Conservation (phyloP, 2,888 invertebrate species). For the Copidosoma aretas region DNA sequence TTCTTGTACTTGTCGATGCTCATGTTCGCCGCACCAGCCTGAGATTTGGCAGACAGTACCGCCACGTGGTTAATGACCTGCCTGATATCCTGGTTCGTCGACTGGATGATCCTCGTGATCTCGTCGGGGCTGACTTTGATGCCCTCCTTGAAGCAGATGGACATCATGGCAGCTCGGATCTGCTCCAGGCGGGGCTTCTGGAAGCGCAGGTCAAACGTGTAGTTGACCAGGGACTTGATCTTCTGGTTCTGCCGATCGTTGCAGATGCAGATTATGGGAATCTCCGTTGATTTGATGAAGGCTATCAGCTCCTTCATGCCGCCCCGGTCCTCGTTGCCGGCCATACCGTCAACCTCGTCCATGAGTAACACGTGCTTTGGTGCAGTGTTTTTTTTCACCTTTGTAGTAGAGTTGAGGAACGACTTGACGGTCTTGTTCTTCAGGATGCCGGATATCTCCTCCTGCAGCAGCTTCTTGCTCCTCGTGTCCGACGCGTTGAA, state of each 20-base stretch:
- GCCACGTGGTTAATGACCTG: constrained; percentile 91
- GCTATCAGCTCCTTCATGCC: constrained; percentile 93
- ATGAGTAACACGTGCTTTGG: constrained; percentile 91
- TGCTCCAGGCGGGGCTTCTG: constrained; percentile 85
- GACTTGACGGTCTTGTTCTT: constrained; percentile 77
- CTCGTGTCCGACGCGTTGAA: constrained; percentile 98
- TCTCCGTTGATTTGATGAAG: constrained; percentile 84
- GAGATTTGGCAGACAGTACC: constrained; percentile 69
- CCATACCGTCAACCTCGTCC: constrained; percentile 99
- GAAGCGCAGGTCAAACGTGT: constrained; percentile 93
- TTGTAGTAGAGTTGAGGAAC: constrained; percentile 68
- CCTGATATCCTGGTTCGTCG: constrained; percentile 91
- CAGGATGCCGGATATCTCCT: constrained; percentile 82
- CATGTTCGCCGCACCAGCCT: neutral
- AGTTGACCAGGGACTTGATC: constrained; percentile 89
- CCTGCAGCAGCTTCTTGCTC: constrained; percentile 84
- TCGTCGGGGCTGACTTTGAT: constrained; percentile 80
- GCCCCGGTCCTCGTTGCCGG: constrained; percentile 97
- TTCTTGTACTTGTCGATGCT: constrained; percentile 69
- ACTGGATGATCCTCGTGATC: constrained; percentile 81
- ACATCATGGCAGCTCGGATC: constrained; percentile 90
- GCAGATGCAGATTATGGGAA: constrained; percentile 97
- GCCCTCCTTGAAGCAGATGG: constrained; percentile 89
- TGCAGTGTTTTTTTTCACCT: constrained; percentile 28
- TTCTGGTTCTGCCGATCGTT: constrained; percentile 94